Conservation (phyloP, 2,797 vertebrate species). For the Manis pentadactyla region DNA sequence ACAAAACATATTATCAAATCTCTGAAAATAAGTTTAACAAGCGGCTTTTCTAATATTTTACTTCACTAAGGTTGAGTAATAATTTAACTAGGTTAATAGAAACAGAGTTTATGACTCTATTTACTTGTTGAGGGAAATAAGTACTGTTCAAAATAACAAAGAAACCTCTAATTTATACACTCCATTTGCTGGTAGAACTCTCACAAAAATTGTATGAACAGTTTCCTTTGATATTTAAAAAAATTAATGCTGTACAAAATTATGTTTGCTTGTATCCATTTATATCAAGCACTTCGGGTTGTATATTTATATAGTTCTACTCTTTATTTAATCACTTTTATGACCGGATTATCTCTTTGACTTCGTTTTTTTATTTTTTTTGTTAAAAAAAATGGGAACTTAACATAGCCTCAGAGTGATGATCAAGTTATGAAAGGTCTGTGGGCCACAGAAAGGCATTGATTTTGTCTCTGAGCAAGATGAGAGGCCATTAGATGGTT, state of each 20-base stretch:
- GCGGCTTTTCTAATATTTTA: background rate
- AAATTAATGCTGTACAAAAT: background rate
- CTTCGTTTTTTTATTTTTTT: background rate
- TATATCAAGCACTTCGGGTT: background rate
- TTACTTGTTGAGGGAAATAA: background rate
- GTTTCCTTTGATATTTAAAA: background rate
- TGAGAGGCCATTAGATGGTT: background rate
- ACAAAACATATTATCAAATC: background rate
- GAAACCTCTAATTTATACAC: background rate
- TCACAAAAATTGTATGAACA: background rate
- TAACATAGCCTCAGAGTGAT: background rate
- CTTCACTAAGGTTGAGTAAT: background rate
- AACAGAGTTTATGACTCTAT: background rate
- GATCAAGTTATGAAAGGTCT: background rate
- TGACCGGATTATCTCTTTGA: background rate
- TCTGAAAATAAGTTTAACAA: background rate
- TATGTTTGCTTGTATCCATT: background rate
- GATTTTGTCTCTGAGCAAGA: background rate
- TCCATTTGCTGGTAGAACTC: background rate
- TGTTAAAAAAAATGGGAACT: background rate
- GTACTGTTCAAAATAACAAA: background rate
- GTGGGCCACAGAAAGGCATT: background rate
- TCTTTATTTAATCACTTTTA: background rate
- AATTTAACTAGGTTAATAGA: background rate
- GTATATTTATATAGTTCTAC: background rate